Evolutionary conservation across 2,888 invertebrate species (phyloP), one percentile per base, ranked within the genome.

Genomic region (Lutraria lutraria): DNA sequence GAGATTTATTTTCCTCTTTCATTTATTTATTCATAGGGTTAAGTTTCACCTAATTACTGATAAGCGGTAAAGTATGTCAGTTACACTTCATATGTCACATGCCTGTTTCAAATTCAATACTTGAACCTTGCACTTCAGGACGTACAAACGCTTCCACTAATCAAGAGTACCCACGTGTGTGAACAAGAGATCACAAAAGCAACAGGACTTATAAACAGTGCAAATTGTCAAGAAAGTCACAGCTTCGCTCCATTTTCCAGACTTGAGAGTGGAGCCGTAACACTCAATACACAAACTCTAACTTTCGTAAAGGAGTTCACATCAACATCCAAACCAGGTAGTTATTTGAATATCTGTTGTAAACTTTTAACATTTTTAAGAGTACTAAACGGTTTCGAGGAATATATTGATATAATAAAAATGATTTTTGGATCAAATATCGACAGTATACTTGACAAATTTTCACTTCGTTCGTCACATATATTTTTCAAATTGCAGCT

Each of bases 171-270:
- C 6, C 97, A 98, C 94, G 97, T 97, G 90, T 97, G 98, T 63
- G 97, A 98, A 90, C 97, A 98, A 90, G 97, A 97, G 89, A 97
- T 98, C 89, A 81, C 60, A 19, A 98, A 98, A 96, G 88, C 85
- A 34, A 97, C 97, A 43, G 98, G 98, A 19, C 91, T 91, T 63
- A 97, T 98, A 4, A 97, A 98, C 94, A 97, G 97, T 91, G 98
- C 98, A 0, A 97, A 97, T 0, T 98, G 98, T 72, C 97, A 97
- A 19, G 98, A 98, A 95, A 97, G 97, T 85, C 98, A 98, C 96
- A 96, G 98, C 25, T 98, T 98, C 97, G 97, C 97, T 81, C 98
- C 98, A 0, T 98, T 98, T 97, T 98, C 98, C 31, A 95, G 96
- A 60, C 95, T 96, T 3, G 94, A 96, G 31, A 97, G 96, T 87